Base-by-base conservation (phyloP, 2,888 invertebrate genomes). In the Drosophila monieri region DNA sequence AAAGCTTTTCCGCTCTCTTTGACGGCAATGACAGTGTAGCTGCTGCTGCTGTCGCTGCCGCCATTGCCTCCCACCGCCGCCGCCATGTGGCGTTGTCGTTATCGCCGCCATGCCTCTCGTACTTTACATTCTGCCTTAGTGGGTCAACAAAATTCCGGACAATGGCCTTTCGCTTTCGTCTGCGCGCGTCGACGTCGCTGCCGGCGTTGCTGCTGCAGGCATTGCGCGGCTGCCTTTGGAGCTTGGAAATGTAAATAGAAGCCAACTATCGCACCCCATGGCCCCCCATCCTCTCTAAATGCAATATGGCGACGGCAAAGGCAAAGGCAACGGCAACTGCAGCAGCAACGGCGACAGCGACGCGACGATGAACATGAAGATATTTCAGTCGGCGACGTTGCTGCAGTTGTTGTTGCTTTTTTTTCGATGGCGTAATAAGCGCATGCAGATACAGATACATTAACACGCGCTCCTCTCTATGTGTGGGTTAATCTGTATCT, bases 121-220 rank as follows among this genome's bases (percentile, higher is more conserved):
- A 80, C 84, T 80, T 83, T 83, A 83, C 78, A 83, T 86, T 86
- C 86, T 43, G 43, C 43, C 18, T 61, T 91, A 91, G 91, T 91
- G 91, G 91, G 91, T 91, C 91, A 91, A 90, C 89, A 90, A 90
- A 90, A 91, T 91, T 91, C 91, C 91, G 91, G 91, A 91, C 91
- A 91, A 91, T 91, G 91, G 91, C 91, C 91, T 91, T 91, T 91
- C 90, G 88, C 90, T 90, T 90, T 91, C 89, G 88, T 88, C 81
- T 85, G 79, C 74, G 75, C 62, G 30, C 64, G 64, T 37, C 62
- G 46, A 61, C 62, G 77, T 52, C 44, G 56, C 32, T 72, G 49
- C 43, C 57, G 77, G 69, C 78, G 72, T 61, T 68, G 74, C 35
- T 68, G 74, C 35, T 73, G 59, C 58, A 44, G 64, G 41, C 73